Conservation (phyloP, 2,797 vertebrate genomes). For the Spheniscus humboldti region DNA sequence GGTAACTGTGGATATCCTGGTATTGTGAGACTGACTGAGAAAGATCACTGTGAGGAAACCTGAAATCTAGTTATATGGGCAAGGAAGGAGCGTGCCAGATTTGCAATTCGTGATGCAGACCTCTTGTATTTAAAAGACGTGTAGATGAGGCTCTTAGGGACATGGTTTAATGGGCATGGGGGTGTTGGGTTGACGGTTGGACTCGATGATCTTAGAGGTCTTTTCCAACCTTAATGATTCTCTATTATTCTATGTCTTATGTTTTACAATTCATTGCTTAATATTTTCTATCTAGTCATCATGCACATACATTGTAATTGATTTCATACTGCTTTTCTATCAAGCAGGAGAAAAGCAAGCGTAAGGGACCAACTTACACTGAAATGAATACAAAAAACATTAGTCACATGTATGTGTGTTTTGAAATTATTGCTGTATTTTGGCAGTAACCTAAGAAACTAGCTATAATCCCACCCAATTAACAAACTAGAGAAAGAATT, state of each 20-base stretch:
- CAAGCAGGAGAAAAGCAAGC: neutral
- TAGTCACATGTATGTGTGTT: neutral
- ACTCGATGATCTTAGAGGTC: too few species aligned
- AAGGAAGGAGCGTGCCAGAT: neutral
- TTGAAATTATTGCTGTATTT: neutral
- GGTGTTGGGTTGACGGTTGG: too few species aligned
- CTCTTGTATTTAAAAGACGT: neutral
- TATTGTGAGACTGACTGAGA: neutral
- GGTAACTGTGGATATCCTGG: neutral
- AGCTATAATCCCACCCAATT: neutral
- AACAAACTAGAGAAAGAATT: neutral
- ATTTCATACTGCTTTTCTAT: neutral
- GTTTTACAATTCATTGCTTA: neutral
- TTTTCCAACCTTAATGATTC: too few species aligned
- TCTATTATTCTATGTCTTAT: neutral
- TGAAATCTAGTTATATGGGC: neutral
- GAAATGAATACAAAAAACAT: neutral
- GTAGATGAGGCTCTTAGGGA: too few species aligned
- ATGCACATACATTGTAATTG: neutral
- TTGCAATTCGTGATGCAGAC: neutral
- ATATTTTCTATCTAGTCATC: neutral
- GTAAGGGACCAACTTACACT: neutral
- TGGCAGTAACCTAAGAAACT: constrained; percentile 3
- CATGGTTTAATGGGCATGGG: too few species aligned
- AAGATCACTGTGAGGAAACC: neutral